These are phyloP conservation scores for Phrynocephalus guinanensis DNA, from an alignment of 2,797 vertebrate species.

Conservation along the genomic window DNA sequence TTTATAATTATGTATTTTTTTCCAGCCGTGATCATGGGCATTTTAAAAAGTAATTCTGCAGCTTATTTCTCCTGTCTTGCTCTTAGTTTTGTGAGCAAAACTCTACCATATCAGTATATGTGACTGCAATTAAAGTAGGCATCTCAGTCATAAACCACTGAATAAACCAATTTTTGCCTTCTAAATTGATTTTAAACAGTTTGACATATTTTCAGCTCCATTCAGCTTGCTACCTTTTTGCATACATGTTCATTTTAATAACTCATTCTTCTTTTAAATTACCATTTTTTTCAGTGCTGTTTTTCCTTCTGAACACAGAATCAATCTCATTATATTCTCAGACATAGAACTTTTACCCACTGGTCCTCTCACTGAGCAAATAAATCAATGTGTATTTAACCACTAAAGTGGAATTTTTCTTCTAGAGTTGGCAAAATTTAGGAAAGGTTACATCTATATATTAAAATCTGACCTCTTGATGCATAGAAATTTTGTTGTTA, in stretches of 20 bases:
- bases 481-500: slow-evolving; percentile 39
- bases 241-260: slow-evolving; percentile 46
- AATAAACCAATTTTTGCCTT: neutral
- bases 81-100: slow-evolving; percentile 29
- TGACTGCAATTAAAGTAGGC: slow-evolving; percentile 20
- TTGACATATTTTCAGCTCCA: slow-evolving; percentile 28
- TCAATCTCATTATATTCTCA: slow-evolving; percentile 72
- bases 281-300: slow-evolving; percentile 61
- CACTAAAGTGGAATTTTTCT: slow-evolving; percentile 58
- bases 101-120: neutral
- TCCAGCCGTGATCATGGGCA: neutral
- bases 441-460: slow-evolving; percentile 31
- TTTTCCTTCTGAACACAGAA: slow-evolving; percentile 54
- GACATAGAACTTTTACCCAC: slow-evolving; percentile 56
- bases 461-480: slow-evolving; percentile 43
- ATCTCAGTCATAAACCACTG: neutral
- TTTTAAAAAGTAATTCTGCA: neutral
- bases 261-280: slow-evolving; percentile 51
- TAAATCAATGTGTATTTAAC: slow-evolving; percentile 76
- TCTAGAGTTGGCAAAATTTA: slow-evolving; percentile 38
- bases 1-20: neutral
- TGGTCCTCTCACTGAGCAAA: slow-evolving; percentile 62
- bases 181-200: slow-evolving; percentile 19
- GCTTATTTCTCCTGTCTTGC: slow-evolving; percentile 39
- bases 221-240: slow-evolving; percentile 21